Evolutionary conservation across 1,140 invertebrate species (phyloP), one percentile per base, ranked within the genome.

Genomic region (Lepidostoma basale): DNA sequence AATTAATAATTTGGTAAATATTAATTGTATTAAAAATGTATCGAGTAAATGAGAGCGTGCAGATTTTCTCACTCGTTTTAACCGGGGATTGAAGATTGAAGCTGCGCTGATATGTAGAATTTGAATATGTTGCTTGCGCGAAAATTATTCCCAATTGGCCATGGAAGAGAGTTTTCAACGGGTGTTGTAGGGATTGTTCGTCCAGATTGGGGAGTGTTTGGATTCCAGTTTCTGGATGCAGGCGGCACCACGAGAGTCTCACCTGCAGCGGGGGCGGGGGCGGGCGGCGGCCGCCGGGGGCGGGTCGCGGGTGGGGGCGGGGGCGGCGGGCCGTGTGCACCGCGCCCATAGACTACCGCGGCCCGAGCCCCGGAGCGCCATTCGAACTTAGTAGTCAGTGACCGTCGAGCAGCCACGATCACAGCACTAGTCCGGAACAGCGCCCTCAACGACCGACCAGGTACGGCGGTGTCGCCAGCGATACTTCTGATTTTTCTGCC

Each of bases 361-460:
- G 76, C 75, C 68, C 62, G 77, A 77, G 26, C 76, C 76, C 78
- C 78, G 75, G 75, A 77, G 75, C 80, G 79, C 77, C 81, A 84
- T 79, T 84, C 82, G 82, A 83, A 79, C 78, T 77, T 14, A 60
- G 79, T 79, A 79, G 77, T 79, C 76, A 77, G 75, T 77, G 81
- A 79, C 80, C 77, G 73, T 78, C 62, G 80, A 79, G 67, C 75
- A 75, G 62, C 74, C 78, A 78, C 76, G 78, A 77, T 66, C 78
- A 77, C 77, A 79, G 62, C 9, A 12, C n/a, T 36, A 23, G 62
- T 64, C 62, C 62, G 62, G 30, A 44, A 64, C 62, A 64, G 33
- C 78, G 81, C 80, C 78, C 78, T 77, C 78, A 77, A 76, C 80
- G 79, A 81, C 75, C 81, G 79, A 83, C 81, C 81, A 83, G 81